Evolutionary conservation across 2,797 vertebrate species (phyloP), one percentile per base, ranked within the genome.

Genomic region (Acomys russatus): DNA sequence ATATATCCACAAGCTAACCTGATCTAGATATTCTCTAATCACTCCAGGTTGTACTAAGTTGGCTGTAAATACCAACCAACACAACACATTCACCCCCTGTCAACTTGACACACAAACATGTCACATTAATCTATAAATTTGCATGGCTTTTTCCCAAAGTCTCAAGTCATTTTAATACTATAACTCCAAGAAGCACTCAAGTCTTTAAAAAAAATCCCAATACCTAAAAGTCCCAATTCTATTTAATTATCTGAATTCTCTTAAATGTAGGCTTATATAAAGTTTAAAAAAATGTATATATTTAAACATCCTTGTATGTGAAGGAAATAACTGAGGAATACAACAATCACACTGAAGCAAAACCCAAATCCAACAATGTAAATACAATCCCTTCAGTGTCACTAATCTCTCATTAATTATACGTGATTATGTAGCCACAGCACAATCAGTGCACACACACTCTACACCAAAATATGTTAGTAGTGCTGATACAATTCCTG

Each of bases 371-470:
- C 20, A 25, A 25, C 78, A 35, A 6, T 61, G 3, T 35, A 80
- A 59, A 12, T 33, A 2, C 0, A 33, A 44, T 49, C 3, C 0
- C 1, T 8, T 68, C 18, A 14, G 3, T 23, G 15, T 6, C 11
- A 14, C 30, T 51, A 68, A 51, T 51, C 38, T 33, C 64, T 68
- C 51, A n/a, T 85, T 68, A 51, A 51, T 14, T 44, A 51, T 28
- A 23, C 51, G 17, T 85, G 63, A 68, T 51, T 68, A 68, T 68
- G 51, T 18, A 85, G 10, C 38, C 82, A 33, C 6, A 85, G 28
- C 18, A 51, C 5, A 68, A 11, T n/a, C 49, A 54, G 28, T 49
- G 51, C 10, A 85, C 30, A n/a, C 11, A 33, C 15, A 49, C 1
- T 1, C 11, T 4, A 49, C 8, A 18, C 0, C 11, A 54, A 77